Percentiles rank a stretch among this genome's conserved stretches.
Evolutionary conservation across 2,888 invertebrate species (phyloP).

Genomic region (Neoaliturus tenellus): DNA sequence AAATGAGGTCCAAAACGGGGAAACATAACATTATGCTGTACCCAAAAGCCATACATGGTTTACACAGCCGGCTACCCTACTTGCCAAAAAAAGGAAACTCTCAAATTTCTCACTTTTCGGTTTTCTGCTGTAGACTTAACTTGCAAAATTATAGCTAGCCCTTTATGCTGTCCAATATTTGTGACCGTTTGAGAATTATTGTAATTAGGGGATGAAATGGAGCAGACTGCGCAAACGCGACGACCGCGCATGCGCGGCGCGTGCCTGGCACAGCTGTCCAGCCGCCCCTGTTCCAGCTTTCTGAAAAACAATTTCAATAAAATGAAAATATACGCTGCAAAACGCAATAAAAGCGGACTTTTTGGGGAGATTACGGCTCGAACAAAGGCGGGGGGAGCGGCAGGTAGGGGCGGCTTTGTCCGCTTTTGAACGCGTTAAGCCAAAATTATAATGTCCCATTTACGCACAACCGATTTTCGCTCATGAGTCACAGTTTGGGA

Average conservation of each 20-base stretch:
- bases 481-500: not conserved
- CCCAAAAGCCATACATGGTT: too few relatives aligned
- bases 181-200: conserved; percentile 6
- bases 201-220: not conserved
- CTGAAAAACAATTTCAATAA: conserved; percentile 53
- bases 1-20: too few relatives aligned
- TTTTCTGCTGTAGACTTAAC: too few relatives aligned
- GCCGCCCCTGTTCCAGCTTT: conserved; percentile 43
- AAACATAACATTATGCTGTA: too few relatives aligned
- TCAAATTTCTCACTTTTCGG: too few relatives aligned
- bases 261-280: conserved; percentile 11
- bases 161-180: too few relatives aligned
- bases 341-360: conserved; percentile 43
- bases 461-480: not conserved
- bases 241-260: too few relatives aligned
- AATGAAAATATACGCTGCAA: conserved; percentile 51
- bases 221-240: not conserved
- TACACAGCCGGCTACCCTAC: too few relatives aligned
- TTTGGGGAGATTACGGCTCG: conserved; percentile 34
- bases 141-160: too few relatives aligned
- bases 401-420: conserved; percentile 24
- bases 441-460: conserved; percentile 2
- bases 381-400: not conserved
- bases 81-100: too few relatives aligned
- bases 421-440: not conserved